Evolutionary conservation across 2,888 invertebrate genomes (phyloP), one percentile per base, ranked within the genome.

Genomic region (Ptychoptera albimana): DNA sequence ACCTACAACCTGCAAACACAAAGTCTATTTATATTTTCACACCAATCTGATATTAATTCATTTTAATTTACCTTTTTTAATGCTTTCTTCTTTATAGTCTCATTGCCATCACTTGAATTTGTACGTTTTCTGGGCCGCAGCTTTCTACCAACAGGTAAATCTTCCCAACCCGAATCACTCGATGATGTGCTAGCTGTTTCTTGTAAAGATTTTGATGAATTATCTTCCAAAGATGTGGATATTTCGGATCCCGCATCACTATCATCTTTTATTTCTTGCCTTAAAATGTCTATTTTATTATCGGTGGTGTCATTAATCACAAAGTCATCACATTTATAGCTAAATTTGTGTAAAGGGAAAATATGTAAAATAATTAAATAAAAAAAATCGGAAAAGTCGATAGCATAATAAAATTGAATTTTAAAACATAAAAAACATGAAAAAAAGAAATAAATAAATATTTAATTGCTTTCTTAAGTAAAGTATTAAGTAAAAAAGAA

Each of bases 271-370:
- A 72, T 60, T 57, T 60, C 61, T 58, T 70, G 70, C 37, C 78
- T 69, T 55, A 77, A 64, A 61, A 71, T 72, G 54, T 72, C 69
- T 57, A 78, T 69, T 50, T 62, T 63, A 37, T 68, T 66, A 51
- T 69, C 64, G 51, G 71, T 68, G 36, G 76, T 71, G 59, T 83
- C 82, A 63, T 82, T 82, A 52, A 75, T 74, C 43, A 82, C 75
- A 69, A 79, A 84, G 54, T 84, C 84, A 64, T 85, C 82, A 68
- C 85, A 85, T 59, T 72, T 71, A 60, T 84, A 84, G 63, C 83
- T 83, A 67, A 34, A 71, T 50, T 47, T n/a, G n/a, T n/a, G n/a
- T n/a, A n/a, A n/a, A 46, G 45, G 50, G 48, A 44, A 42, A 37
- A 9, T 38, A 30, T 34, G n/a, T 16, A n/a, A 44, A 31, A 6